phyloP scores from a whole-genome alignment of 1,140 invertebrate species.

The Diorhabda carinulata region DNA sequence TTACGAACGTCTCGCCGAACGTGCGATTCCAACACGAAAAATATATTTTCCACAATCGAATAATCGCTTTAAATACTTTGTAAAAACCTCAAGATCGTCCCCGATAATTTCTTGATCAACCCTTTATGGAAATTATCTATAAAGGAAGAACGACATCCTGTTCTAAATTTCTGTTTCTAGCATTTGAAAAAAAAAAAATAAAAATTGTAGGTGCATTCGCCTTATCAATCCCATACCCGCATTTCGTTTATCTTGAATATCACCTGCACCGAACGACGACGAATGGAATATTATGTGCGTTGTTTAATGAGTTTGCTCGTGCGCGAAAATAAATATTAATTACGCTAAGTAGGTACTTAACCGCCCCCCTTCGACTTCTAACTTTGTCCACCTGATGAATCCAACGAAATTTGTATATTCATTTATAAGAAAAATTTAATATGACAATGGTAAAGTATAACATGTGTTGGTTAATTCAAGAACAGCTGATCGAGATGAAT shows the following conservation, averaged over 20 bases:
- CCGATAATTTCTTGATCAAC: neutral
- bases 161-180: neutral
- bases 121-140: neutral
- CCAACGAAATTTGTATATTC: too few relatives aligned
- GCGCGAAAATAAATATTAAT: too few relatives aligned
- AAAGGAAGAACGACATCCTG: neutral
- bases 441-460: neutral
- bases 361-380: too few relatives aligned
- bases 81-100: too few relatives aligned
- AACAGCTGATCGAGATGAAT: conserved; percentile 23
- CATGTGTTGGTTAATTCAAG: conserved; percentile 13
- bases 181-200: neutral
- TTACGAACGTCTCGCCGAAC: neutral
- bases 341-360: too few relatives aligned
- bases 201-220: neutral
- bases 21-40: too few relatives aligned
- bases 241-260: neutral
- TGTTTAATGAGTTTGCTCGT: too few relatives aligned
- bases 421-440: too few relatives aligned
- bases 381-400: too few relatives aligned
- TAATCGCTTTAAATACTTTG: too few relatives aligned
- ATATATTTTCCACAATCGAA: too few relatives aligned
- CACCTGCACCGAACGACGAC: neutral
- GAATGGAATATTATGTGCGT: too few relatives aligned
- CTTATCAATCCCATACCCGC: neutral